Percentiles rank a stretch among this genome's conserved stretches.
These are phyloP conservation scores for Ophiothrix spiculata DNA, from an alignment of 35 echinoderm and acorn worm genomes.

Conservation along the genomic window DNA sequence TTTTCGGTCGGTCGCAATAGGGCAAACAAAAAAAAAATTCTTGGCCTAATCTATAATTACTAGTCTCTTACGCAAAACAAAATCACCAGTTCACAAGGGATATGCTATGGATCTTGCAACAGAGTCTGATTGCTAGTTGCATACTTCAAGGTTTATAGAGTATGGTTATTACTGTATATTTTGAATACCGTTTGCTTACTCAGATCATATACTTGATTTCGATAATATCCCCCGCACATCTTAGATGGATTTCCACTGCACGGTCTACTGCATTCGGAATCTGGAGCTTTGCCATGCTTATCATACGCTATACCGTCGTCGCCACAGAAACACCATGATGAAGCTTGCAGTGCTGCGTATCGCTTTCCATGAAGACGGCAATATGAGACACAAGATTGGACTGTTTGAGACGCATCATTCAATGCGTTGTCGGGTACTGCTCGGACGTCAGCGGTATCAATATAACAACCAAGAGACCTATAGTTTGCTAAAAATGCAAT, in stretches of 20 bases:
- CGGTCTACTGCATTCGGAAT: background rate
- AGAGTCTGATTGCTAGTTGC: too few species aligned
- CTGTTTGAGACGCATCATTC: background rate
- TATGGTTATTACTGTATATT: too few species aligned
- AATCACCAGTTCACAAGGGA: too few species aligned
- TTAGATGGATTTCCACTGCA: background rate
- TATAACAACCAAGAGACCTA: background rate
- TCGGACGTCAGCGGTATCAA: background rate
- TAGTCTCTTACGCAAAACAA: too few species aligned
- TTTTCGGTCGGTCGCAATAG: too few species aligned
- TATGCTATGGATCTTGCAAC: too few species aligned
- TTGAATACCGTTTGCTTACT: background rate
- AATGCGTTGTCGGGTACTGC: background rate
- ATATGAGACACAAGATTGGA: background rate
- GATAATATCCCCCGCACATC: background rate
- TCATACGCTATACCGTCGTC: background rate
- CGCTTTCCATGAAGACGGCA: background rate
- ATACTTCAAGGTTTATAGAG: too few species aligned
- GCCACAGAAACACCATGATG: background rate
- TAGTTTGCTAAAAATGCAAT: too few species aligned
- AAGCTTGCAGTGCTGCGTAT: background rate
- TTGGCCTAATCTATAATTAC: too few species aligned
- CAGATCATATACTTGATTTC: background rate
- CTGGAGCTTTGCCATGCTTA: background rate
- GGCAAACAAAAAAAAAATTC: too few species aligned